These are phyloP conservation scores for Sesia apiformis DNA, from an alignment of 2,888 invertebrate genomes.

Conservation along the genomic window DNA sequence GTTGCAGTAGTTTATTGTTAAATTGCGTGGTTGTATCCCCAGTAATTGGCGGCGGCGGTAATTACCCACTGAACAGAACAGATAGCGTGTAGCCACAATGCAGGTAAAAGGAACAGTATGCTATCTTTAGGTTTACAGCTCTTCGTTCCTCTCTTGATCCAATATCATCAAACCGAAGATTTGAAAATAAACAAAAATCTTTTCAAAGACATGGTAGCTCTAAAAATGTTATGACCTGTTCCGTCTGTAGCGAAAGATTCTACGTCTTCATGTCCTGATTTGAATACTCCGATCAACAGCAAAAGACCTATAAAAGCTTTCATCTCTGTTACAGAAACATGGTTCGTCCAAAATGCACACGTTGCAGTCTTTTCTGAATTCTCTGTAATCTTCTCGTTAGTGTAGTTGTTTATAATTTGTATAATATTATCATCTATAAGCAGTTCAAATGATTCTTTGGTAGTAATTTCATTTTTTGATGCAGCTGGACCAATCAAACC, in stretches of 20 bases:
- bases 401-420: background rate
- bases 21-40: constrained; percentile 35
- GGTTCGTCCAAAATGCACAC: background rate
- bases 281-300: background rate
- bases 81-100: constrained; percentile 11
- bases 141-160: too few relatives aligned
- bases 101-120: background rate
- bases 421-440: constrained; percentile 7
- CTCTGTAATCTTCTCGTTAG: constrained; percentile 1
- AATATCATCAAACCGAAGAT: too few relatives aligned
- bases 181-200: too few relatives aligned
- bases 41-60: constrained; percentile 35
- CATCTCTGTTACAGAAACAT: background rate
- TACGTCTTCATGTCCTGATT: background rate
- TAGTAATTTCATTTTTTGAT: constrained; percentile 4
- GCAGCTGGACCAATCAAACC: constrained; percentile 7
- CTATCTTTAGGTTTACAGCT: background rate
- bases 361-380: background rate
- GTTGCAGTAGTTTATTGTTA: constrained; percentile 32
- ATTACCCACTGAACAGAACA: constrained; percentile 29
- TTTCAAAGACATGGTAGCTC: background rate
- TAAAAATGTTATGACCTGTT: background rate
- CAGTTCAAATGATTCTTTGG: constrained; percentile 7
- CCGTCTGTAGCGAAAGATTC: background rate
- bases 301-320: constrained; percentile 1